phyloP scores from a whole-genome alignment of 1,140 invertebrate species.

The Sitodiplosis mosellana region DNA sequence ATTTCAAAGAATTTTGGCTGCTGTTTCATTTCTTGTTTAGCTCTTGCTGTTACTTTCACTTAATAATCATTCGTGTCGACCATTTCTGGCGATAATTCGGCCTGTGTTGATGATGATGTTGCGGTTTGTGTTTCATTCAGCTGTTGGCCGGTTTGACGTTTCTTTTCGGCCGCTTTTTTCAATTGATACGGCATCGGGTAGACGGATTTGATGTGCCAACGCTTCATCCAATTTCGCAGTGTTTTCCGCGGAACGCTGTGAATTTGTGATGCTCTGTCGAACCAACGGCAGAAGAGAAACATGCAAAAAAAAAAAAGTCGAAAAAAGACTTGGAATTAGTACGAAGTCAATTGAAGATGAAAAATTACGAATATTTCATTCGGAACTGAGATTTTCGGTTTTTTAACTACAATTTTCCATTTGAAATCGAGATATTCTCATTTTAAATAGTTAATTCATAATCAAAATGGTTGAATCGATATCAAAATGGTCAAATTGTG shows the following conservation, averaged over 20 bases:
- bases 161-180: constrained; percentile 30
- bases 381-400: too few relatives aligned
- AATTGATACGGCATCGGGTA: constrained; percentile 31
- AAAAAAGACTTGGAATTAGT: too few relatives aligned
- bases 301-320: constrained; percentile 1
- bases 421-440: too few relatives aligned
- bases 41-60: neutral
- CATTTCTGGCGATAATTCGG: neutral
- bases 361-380: too few relatives aligned
- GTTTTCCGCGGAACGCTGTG: constrained; percentile 32
- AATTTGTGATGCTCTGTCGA: constrained; percentile 27
- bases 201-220: constrained; percentile 31
- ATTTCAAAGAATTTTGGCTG: neutral
- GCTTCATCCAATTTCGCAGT: constrained; percentile 32
- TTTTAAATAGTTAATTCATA: too few relatives aligned
- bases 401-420: too few relatives aligned
- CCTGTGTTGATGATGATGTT: neutral
- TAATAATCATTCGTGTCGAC: neutral
- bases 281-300: neutral
- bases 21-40: neutral
- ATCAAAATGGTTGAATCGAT: too few relatives aligned
- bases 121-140: neutral
- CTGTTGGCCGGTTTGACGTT: constrained; percentile 4
- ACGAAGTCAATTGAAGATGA: too few relatives aligned
- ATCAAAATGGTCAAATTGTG: too few relatives aligned